Conservation (phyloP, 2,888 invertebrate genomes). For the Entomobrya multifasciata region DNA sequence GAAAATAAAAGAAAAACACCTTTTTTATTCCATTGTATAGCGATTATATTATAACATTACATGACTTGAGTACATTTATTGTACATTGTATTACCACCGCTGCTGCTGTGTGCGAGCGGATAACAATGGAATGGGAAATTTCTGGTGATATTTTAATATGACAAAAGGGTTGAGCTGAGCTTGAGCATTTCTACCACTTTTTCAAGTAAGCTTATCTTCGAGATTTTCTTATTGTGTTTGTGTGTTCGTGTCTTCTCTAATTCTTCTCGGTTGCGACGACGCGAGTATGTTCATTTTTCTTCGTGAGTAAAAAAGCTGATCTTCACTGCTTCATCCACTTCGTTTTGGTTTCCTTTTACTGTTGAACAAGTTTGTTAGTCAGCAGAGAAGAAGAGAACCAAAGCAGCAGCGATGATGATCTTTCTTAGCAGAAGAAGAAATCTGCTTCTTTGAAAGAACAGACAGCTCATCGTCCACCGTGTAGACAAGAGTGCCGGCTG, state of each 20-base stretch:
- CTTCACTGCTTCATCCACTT: not conserved
- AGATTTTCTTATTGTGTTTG: not conserved
- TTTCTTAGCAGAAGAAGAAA: not conserved
- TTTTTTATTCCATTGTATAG: not conserved
- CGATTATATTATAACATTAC: not conserved
- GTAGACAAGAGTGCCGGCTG: not conserved
- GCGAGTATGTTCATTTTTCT: not conserved
- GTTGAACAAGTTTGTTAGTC: conserved; percentile 1
- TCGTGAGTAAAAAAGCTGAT: not conserved
- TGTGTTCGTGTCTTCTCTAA: not conserved
- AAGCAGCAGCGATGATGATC: not conserved
- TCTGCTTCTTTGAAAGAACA: not conserved
- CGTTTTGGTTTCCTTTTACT: conserved; percentile 3
- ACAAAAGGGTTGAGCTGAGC: not conserved
- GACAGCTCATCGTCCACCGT: not conserved
- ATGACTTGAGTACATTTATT: not conserved
- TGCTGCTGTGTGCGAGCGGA: not conserved
- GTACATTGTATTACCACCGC: not conserved
- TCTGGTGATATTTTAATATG: conserved; percentile 12
- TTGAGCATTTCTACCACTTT: not conserved
- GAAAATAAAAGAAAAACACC: not conserved
- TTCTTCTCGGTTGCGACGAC: not conserved
- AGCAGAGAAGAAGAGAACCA: not conserved
- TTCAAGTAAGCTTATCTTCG: not conserved
- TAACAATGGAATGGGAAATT: not conserved